Conservation (phyloP, 2,797 vertebrate species). For the Poecilia picta region DNA sequence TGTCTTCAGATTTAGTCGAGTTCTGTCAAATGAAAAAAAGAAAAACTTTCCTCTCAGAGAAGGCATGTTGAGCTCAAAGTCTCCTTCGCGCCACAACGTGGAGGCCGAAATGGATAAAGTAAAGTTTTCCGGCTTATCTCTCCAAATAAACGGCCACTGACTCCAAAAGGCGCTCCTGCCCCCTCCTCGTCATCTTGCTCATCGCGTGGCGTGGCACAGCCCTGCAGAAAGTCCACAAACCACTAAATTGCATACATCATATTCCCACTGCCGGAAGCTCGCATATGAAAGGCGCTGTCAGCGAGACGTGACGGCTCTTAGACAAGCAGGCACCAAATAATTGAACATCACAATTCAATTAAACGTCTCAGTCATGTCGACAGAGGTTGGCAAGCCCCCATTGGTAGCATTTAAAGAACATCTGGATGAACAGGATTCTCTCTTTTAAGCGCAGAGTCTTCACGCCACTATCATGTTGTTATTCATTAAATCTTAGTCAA, state of each 20-base stretch:
- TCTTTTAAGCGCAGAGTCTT: constrained; percentile 53
- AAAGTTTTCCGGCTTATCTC: constrained; percentile 57
- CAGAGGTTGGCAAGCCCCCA: constrained; percentile 46
- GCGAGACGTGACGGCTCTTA: constrained; percentile 64
- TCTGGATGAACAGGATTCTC: constrained; percentile 66
- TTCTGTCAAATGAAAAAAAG: no score
- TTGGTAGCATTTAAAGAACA: constrained; percentile 56
- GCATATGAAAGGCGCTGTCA: constrained; percentile 55
- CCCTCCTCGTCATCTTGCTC: constrained; percentile 54
- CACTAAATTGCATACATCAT: constrained; percentile 82
- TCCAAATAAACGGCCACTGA: constrained; percentile 76
- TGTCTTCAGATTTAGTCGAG: no score
- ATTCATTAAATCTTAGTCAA: constrained; percentile 62
- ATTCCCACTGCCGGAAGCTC: constrained; percentile 67
- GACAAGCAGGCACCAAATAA: constrained; percentile 85
- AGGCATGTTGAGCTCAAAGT: constrained; percentile 55
- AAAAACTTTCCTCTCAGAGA: constrained; percentile 55
- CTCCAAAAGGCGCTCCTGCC: constrained; percentile 54
- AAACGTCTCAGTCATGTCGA: constrained; percentile 73
- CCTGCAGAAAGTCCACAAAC: constrained; percentile 74
- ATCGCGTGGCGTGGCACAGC: constrained; percentile 63
- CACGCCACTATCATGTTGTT: constrained; percentile 54
- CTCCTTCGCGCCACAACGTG: constrained; percentile 43
- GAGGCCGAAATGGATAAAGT: constrained; percentile 44
- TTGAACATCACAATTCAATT: constrained; percentile 79